These are phyloP conservation scores for Loriculus beryllinus DNA, from an alignment of 2,797 vertebrate species.

Conservation along the genomic window DNA sequence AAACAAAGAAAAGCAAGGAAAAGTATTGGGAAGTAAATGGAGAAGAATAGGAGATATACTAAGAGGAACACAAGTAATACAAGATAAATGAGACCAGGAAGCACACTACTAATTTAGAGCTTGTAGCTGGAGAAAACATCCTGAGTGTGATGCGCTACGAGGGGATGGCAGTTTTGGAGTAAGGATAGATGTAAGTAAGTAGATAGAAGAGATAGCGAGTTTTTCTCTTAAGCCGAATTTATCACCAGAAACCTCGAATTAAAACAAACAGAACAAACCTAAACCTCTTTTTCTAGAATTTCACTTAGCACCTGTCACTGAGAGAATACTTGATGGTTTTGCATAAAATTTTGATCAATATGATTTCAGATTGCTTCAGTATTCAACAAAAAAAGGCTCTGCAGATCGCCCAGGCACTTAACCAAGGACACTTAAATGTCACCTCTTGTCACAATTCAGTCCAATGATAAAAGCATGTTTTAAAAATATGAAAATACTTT, in stretches of 20 bases:
- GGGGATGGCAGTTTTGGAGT: background rate
- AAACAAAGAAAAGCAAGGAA: background rate
- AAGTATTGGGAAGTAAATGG: background rate
- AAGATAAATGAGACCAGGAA: background rate
- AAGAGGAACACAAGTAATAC: background rate
- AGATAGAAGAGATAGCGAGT: background rate
- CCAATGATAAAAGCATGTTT: background rate
- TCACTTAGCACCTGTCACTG: background rate
- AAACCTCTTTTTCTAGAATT: background rate
- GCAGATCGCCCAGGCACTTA: background rate
- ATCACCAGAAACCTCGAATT: background rate
- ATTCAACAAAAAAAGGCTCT: background rate
- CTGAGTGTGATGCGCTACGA: background rate
- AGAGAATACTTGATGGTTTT: background rate
- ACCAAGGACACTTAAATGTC: background rate
- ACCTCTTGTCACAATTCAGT: background rate
- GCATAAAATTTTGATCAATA: background rate
- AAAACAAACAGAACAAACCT: conserved; percentile 5
- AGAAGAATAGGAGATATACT: background rate
- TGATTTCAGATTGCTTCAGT: background rate
- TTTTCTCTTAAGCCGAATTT: conserved; percentile 7
- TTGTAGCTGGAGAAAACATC: background rate
- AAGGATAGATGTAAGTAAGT: background rate
- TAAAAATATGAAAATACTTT: background rate
- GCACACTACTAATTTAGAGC: background rate